Base-by-base conservation (phyloP, 1,140 invertebrate species). In the Drosophila navojoa region DNA sequence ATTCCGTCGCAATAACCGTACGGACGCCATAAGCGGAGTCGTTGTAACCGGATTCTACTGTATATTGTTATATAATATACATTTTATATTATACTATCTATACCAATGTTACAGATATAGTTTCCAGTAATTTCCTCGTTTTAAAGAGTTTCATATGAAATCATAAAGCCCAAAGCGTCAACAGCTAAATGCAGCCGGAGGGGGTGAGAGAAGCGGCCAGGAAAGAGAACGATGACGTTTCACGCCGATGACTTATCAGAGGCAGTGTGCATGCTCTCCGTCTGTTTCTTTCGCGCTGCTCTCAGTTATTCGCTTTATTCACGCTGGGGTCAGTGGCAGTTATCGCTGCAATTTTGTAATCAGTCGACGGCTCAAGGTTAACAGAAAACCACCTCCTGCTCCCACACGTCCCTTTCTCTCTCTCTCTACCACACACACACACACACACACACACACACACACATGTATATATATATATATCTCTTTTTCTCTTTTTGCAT, bases 311-410 rank as follows among this genome's bases (percentile, higher is more conserved):
- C 72, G 54, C 44, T 71, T 72, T 64, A 78, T 49, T 71, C 76
- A 52, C 52, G 38, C 19, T 72, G 84, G 79, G 84, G 84, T 89
- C 84, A 89, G 55, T 89, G 84, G 80, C 84, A 89, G 84, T 89
- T 89, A 90, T 89, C 84, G 77, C 72, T 89, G 84, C 84, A 89
- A 89, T 89, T 89, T 89, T 89, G 84, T 89, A 89, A 89, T 89
- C 84, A 89, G 84, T 76, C 67, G 85, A 35, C 61, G 64, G 66
- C 85, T 89, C 84, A 89, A 89, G 84, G 84, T 89, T 89, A 89
- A 89, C 80, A 63, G 61, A 61, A 57, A 45, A 15, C 63, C n/a
- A n/a, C 49, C 44, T 29, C 35, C 22, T 9, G 35, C 5, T 15
- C 52, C 49, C 45, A 10, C 52, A 32, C 15, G n/a, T 13, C 40